These are phyloP conservation scores for Octonoba sinensis DNA, from an alignment of 2,888 invertebrate species.

Conservation along the genomic window DNA sequence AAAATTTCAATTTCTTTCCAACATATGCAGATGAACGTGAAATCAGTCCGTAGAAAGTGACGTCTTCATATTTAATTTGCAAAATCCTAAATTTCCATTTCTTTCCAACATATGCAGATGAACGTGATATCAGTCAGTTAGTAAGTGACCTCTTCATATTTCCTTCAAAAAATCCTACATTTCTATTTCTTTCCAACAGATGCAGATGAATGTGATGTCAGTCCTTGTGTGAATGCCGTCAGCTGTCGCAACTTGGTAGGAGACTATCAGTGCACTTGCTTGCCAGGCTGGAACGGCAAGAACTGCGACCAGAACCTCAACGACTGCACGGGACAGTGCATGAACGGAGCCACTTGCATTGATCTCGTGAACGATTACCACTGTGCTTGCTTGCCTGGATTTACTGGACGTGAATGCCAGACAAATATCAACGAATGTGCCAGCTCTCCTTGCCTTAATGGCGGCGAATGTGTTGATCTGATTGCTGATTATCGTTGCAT, in stretches of 20 bases:
- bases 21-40: conserved; percentile 86
- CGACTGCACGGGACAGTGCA: conserved; percentile 71
- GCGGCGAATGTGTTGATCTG: conserved; percentile 89
- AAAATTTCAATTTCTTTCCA: conserved; percentile 16
- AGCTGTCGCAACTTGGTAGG: conserved; percentile 88
- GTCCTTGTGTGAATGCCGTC: conserved; percentile 88
- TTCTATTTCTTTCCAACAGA: conserved; percentile 73
- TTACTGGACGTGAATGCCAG: conserved; percentile 72
- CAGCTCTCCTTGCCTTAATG: conserved; percentile 87
- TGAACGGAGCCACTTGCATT: conserved; percentile 71
- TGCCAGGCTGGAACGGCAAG: conserved; percentile 78
- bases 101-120: too few species aligned
- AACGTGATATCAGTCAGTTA: too few species aligned
- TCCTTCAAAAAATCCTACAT: too few species aligned
- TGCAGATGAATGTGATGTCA: conserved; percentile 83
- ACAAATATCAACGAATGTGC: conserved; percentile 90
- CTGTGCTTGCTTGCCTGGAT: conserved; percentile 70
- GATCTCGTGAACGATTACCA: conserved; percentile 70
- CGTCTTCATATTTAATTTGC: too few species aligned
- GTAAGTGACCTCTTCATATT: too few species aligned
- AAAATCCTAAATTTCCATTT: too few species aligned
- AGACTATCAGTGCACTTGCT: conserved; percentile 86
- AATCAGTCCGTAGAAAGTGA: conserved; percentile 75
- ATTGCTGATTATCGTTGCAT: conserved; percentile 89
- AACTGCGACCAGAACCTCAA: conserved; percentile 70